Base-by-base conservation (phyloP, 2,113 vertebrate genomes). In the Pteropus alecto region DNA sequence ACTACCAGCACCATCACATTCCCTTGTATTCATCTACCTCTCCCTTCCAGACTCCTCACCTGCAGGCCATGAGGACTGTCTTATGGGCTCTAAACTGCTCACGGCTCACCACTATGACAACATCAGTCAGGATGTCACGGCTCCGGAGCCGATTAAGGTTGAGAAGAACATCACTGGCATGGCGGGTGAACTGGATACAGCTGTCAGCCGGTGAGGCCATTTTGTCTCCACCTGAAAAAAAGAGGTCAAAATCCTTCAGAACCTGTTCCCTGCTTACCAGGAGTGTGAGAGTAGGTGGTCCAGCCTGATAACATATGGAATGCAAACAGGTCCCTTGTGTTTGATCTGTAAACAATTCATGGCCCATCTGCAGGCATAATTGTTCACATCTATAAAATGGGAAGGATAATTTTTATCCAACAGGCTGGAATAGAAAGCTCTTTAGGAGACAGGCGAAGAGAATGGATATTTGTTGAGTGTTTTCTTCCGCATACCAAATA, bases 31-130 rank as follows among this genome's bases (percentile, higher is more conserved):
- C 18, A 28, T 9, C 46, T n/a, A 0, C 21, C 61, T 63, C 70
- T 74, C 38, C 35, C 51, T 43, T 88, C 60, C 21, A 86, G 56
- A 41, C 41, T 24, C 88, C 98, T 98, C 97, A 99, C 99, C 99
- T 99, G 99, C 99, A 99, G 97, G 99, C 99, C 99, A 99, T 99
- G 95, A 99, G 99, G 70, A 99, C 99, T 0, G 99, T 99, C 98
- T 99, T 99, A 98, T 99, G 99, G 79, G 99, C 99, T 91, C 99
- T 99, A 56, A 99, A 99, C 98, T 99, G 99, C 96, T 99, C 99
- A 43, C 99, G 99, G 98, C 99, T 99, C 38, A 99, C 99, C 5
- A 99, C 98, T 87, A 99, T 99, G 60, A 99, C 99, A 5, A 99
- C 99, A 26, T 99, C 99, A 0, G 99, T 99, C 94, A 99, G 98